Conservation (phyloP, 2,888 invertebrate genomes). For the Sesamia inferens region DNA sequence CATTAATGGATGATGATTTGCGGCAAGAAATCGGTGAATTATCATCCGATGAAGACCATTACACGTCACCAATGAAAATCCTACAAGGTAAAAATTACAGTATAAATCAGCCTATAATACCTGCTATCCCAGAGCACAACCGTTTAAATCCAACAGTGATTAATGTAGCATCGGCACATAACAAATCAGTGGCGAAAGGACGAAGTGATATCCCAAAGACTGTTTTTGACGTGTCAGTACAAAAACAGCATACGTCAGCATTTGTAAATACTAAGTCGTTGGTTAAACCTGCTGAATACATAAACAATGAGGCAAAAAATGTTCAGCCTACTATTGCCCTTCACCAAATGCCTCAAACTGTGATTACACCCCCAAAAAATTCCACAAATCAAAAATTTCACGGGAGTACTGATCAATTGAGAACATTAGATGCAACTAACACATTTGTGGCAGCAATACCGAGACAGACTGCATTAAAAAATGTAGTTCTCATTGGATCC, state of each 20-base stretch:
- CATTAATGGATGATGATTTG: constrained; percentile 85
- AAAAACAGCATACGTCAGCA: constrained; percentile 15
- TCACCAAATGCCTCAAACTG: constrained; percentile 49
- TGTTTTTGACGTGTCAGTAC: constrained; percentile 13
- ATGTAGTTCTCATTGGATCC: constrained; percentile 75
- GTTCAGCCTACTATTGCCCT: constrained; percentile 18
- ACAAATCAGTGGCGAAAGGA: constrained; percentile 30
- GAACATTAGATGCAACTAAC: constrained; percentile 61
- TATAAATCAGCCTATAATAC: constrained; percentile 33
- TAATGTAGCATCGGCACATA: constrained; percentile 14
- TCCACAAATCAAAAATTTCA: constrained; percentile 32
- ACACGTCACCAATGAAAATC: constrained; percentile 54
- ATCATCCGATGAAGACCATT: constrained; percentile 81
- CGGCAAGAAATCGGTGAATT: constrained; percentile 85
- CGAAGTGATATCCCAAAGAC: constrained; percentile 25
- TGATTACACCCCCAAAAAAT: constrained; percentile 34
- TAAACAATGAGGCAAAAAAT: constrained; percentile 13
- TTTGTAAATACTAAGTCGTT: constrained; percentile 20
- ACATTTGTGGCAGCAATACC: constrained; percentile 66
- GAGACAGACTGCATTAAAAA: constrained; percentile 68
- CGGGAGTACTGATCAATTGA: constrained; percentile 23
- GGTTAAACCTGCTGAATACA: constrained; percentile 20
- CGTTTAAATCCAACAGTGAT: constrained; percentile 17
- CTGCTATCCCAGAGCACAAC: constrained; percentile 42
- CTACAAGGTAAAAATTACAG: constrained; percentile 62